phyloP scores from a whole-genome alignment of 2,797 vertebrate genomes.

The Schizothorax lantsangensis region DNA sequence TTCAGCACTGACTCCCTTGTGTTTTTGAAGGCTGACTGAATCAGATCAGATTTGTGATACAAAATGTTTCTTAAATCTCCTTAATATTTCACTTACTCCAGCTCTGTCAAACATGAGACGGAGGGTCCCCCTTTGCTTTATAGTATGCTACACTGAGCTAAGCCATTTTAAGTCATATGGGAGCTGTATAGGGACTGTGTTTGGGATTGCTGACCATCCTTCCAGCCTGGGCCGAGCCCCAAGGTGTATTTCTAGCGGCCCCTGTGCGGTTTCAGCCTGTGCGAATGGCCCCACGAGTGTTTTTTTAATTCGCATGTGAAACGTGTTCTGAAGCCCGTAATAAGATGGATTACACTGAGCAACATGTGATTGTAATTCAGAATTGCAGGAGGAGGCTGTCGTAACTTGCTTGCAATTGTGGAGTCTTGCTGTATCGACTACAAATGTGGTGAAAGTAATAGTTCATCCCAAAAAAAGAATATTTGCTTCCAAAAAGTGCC shows the following conservation, averaged over 20 bases:
- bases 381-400: constrained; percentile 74
- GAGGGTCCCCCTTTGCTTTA: constrained; percentile 32
- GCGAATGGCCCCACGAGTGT: background rate
- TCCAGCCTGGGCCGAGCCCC: constrained; percentile 23
- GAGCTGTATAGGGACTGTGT: constrained; percentile 15
- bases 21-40: constrained; percentile 54
- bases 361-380: constrained; percentile 68
- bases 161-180: constrained; percentile 21
- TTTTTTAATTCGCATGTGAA: constrained; percentile 69
- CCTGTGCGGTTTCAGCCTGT: constrained; percentile 26
- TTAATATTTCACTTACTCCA: constrained; percentile 33
- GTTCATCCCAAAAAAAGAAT: background rate
- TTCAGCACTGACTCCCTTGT: constrained; percentile 26
- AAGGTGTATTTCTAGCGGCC: constrained; percentile 14
- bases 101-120: constrained; percentile 30
- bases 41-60: constrained; percentile 54
- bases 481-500: background rate
- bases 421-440: constrained; percentile 67
- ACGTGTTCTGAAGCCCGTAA: constrained; percentile 71
- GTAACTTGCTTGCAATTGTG: constrained; percentile 50
- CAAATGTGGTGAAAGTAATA: background rate
- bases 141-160: constrained; percentile 11
- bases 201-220: background rate
- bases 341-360: constrained; percentile 68
- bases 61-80: constrained; percentile 39